A percentile compares a stretch with the other conserved stretches of the same genome.
Evolutionary conservation across 2,113 vertebrate genomes (phyloP).

Genomic region (Melanocharis versteri): DNA sequence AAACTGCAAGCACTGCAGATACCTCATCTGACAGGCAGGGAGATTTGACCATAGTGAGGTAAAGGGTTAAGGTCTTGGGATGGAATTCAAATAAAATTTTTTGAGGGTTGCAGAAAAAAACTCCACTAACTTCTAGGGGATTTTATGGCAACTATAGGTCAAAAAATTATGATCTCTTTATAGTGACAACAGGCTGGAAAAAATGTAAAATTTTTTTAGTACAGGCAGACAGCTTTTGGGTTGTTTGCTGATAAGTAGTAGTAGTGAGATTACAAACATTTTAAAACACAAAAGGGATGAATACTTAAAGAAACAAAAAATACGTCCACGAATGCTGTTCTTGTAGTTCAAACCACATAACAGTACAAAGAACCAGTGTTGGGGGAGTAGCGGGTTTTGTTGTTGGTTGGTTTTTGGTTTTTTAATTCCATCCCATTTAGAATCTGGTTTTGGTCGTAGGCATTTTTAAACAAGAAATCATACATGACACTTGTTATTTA

Average conservation of each 20-base stretch:
- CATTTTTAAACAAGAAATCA: background rate
- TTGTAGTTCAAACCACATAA: background rate
- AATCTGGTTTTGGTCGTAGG: background rate
- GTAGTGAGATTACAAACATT: background rate
- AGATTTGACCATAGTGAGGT: background rate
- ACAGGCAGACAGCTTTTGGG: background rate
- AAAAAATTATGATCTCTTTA: background rate
- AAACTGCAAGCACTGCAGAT: background rate
- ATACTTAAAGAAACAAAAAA: background rate
- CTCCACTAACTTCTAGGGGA: background rate
- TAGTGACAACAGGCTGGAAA: background rate
- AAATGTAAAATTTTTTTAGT: background rate
- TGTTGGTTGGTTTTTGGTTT: background rate
- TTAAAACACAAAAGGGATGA: background rate
- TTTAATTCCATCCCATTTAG: background rate
- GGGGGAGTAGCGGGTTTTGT: rapidly evolving
- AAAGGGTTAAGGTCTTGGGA: background rate
- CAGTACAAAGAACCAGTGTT: background rate
- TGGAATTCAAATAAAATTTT: background rate
- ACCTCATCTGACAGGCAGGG: background rate
- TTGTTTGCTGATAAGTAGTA: background rate
- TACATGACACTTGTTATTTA: background rate
- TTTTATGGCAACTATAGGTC: background rate
- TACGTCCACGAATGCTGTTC: rapidly evolving
- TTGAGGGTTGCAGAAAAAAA: background rate